Base-by-base conservation (phyloP, 2,797 vertebrate species). In the Semaprochilodus insignis region DNA sequence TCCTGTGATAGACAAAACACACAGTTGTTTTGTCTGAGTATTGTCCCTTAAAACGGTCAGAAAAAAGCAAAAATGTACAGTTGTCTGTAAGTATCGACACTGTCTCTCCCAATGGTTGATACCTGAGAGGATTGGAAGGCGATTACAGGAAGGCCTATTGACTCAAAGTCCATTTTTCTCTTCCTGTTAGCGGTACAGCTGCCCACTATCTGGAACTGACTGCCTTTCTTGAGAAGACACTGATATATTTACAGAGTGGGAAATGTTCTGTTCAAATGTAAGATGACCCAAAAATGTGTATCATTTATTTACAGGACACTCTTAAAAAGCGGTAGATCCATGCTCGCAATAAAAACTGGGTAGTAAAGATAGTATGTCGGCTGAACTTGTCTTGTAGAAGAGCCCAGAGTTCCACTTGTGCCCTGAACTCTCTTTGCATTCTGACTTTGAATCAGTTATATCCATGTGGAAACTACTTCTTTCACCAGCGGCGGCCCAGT, bases 71-170 rank as follows among this genome's bases (percentile, higher is more conserved):
- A 81, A 25, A 40, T 57, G 69, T 34, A 79, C 73, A 77, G 76
- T 54, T 25, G 57, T 44, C 82, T 87, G 71, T 86, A 83, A 79
- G 69, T 88, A 88, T 95, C 92, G 91, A 91, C 93, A 92, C 88
- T 85, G 84, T 81, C 77, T 84, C 83, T 82, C 72, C 85, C 89
- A 81, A 87, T 81, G 75, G 63, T 72, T 48, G 92, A 92, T 87
- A 93, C 90, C 85, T 78, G 93, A 94, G 93, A 93, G 87, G 90
- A 85, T 82, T 87, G 87, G 83, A 62, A 8, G 88, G 87, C 91
- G 88, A 91, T 95, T 94, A 93, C 94, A 95, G 95, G 93, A 95
- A 95, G 89, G 88, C 82, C 90, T 94, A 94, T 94, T 94, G 94
- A 94, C 93, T 90, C 87, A 17, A 44, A 6, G 72, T 78, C 83